Conservation (phyloP, 2,888 invertebrate genomes). For the Dicranocentrus wangi region DNA sequence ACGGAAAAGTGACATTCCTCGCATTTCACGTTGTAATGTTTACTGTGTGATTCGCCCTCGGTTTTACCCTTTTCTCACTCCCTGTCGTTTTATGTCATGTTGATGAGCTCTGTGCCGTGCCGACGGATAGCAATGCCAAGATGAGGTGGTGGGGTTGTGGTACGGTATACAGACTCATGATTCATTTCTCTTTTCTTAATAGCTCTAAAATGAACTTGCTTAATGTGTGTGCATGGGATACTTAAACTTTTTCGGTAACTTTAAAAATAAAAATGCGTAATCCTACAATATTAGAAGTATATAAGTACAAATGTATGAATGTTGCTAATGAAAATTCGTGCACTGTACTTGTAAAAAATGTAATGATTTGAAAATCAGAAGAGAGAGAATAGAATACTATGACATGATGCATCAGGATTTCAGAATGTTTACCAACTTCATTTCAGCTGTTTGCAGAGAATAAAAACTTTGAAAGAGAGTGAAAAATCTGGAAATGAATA, state of each 20-base stretch:
- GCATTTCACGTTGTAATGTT: conserved; percentile 42
- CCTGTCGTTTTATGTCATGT: conserved; percentile 65
- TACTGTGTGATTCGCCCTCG: conserved; percentile 29
- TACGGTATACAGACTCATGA: conserved; percentile 25
- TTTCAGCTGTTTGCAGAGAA: too few species aligned
- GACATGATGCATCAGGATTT: too few species aligned
- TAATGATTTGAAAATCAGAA: too few species aligned
- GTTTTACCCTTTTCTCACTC: conserved; percentile 60
- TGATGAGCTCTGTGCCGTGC: conserved; percentile 60
- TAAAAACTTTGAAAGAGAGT: too few species aligned
- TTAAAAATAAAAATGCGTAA: neutral
- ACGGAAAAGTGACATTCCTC: conserved; percentile 59
- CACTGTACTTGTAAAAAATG: too few species aligned
- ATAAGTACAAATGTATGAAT: too few species aligned
- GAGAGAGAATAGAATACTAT: too few species aligned
- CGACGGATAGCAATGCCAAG: conserved; percentile 35
- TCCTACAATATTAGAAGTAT: too few species aligned
- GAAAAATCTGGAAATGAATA: too few species aligned
- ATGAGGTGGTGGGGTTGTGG: conserved; percentile 16
- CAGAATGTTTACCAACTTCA: too few species aligned
- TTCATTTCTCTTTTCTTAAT: conserved; percentile 35
- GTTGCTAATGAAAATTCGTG: too few species aligned
- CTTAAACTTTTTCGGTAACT: too few species aligned
- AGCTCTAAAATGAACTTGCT: conserved; percentile 32
- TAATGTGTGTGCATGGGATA: conserved; percentile 40